Evolutionary conservation across 2,888 invertebrate species (phyloP).

Genomic region (Alitta virens): DNA sequence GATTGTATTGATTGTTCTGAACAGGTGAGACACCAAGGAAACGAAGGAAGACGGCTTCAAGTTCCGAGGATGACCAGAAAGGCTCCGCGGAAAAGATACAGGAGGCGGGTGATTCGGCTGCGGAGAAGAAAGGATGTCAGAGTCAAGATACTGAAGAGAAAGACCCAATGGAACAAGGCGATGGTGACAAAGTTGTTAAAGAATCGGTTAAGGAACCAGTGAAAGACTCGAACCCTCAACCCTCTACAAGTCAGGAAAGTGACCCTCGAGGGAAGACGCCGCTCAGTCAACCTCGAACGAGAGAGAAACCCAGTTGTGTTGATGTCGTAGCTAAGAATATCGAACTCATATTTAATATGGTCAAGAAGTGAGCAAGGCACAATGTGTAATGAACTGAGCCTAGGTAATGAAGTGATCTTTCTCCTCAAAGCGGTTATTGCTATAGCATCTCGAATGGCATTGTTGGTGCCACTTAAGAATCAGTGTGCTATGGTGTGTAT

Average conservation of each 20-base stretch:
- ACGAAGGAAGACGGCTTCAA: conserved; percentile 13
- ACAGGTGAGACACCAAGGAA: conserved; percentile 11
- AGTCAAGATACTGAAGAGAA: not conserved
- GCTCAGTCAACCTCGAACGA: not conserved
- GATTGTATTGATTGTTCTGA: not conserved
- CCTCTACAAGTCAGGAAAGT: no score
- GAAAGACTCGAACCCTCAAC: no score
- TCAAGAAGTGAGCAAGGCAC: conserved; percentile 16
- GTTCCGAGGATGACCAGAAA: not conserved
- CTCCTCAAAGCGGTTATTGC: no score
- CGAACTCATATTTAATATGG: conserved; percentile 35
- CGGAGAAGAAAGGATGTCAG: no score
- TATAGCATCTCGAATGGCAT: no score
- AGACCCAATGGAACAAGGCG: not conserved
- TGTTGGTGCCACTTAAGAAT: no score
- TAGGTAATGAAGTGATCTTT: no score
- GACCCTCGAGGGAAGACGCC: no score
- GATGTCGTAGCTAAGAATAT: conserved; percentile 45
- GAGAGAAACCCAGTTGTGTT: conserved; percentile 38
- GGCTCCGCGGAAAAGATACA: not conserved
- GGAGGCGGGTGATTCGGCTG: not conserved
- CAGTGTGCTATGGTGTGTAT: no score
- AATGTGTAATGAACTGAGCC: no score
- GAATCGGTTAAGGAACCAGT: no score
- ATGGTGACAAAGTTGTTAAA: not conserved